phyloP scores from a whole-genome alignment of 2,797 vertebrate species.

The Merluccius polli region DNA sequence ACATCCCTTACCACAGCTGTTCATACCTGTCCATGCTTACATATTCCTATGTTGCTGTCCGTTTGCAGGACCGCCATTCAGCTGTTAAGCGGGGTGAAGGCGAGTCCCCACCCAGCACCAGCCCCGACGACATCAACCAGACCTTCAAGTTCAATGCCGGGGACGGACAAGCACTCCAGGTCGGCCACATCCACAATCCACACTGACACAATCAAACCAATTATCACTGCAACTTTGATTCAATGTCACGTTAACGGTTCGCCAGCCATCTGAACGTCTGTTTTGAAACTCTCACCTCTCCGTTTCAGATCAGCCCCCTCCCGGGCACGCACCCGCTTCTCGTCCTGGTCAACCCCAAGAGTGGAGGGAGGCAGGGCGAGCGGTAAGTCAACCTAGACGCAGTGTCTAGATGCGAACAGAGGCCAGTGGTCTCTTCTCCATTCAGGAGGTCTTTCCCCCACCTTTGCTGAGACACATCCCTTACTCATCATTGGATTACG shows the following conservation, averaged over 20 bases:
- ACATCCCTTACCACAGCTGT: neutral
- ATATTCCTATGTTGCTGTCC: neutral
- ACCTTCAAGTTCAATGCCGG: constrained; percentile 78
- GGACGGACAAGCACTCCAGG: constrained; percentile 85
- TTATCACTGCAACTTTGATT: too few species aligned
- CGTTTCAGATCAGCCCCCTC: constrained; percentile 80
- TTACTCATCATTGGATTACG: too few species aligned
- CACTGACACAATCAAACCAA: neutral
- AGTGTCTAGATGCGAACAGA: too few species aligned
- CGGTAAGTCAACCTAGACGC: constrained; percentile 65
- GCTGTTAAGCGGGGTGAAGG: constrained; percentile 76
- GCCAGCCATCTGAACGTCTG: too few species aligned
- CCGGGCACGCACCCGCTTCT: constrained; percentile 88
- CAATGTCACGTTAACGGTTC: too few species aligned
- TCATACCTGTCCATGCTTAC: neutral
- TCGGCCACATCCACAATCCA: constrained; percentile 25
- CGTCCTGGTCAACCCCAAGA: constrained; percentile 93
- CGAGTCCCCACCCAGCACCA: constrained; percentile 77
- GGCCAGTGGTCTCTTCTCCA: too few species aligned
- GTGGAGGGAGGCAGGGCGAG: constrained; percentile 92
- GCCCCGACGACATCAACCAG: constrained; percentile 75
- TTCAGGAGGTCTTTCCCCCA: too few species aligned
- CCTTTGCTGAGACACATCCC: too few species aligned
- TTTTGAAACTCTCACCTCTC: neutral
- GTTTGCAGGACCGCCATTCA: constrained; percentile 80